Percentiles rank a stretch among this genome's conserved stretches.
phyloP scores from a whole-genome alignment of 2,113 vertebrate species.

The Heloderma charlesbogerti region DNA sequence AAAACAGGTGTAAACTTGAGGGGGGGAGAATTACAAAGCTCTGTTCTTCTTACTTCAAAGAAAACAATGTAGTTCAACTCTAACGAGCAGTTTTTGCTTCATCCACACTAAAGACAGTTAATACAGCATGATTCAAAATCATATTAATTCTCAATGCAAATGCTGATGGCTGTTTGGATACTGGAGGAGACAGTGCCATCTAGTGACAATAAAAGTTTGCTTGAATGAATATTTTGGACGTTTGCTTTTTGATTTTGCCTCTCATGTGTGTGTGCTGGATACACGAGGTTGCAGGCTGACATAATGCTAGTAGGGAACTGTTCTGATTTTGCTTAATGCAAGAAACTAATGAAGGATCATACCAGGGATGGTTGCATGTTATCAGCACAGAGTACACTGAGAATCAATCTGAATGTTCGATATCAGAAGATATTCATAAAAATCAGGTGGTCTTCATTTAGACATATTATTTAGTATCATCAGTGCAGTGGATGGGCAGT shows the following conservation, averaged over 20 bases:
- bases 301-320: not conserved
- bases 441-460: not conserved
- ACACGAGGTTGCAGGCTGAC: not conserved
- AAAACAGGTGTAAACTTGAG: not conserved
- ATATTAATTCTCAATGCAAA: not conserved
- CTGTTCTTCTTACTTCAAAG: fast-evolving
- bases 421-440: not conserved
- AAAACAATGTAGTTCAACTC: not conserved
- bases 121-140: constrained; percentile 39
- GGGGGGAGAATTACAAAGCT: not conserved
- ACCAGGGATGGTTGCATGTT: too few species aligned
- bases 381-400: not conserved
- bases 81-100: constrained; percentile 46
- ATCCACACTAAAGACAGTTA: constrained; percentile 48
- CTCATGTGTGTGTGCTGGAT: fast-evolving
- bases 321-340: not conserved
- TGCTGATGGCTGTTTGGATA: not conserved
- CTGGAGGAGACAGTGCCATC: constrained; percentile 88
- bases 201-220: constrained; percentile 76
- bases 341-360: fast-evolving
- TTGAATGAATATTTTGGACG: fast-evolving
- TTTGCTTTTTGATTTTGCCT: fast-evolving
- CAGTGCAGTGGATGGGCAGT: not conserved
- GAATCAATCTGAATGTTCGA: not conserved
- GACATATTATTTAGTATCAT: not conserved